Evolutionary conservation across 1,140 invertebrate genomes (phyloP).

Genomic region (Drosophila pseudoobscura): DNA sequence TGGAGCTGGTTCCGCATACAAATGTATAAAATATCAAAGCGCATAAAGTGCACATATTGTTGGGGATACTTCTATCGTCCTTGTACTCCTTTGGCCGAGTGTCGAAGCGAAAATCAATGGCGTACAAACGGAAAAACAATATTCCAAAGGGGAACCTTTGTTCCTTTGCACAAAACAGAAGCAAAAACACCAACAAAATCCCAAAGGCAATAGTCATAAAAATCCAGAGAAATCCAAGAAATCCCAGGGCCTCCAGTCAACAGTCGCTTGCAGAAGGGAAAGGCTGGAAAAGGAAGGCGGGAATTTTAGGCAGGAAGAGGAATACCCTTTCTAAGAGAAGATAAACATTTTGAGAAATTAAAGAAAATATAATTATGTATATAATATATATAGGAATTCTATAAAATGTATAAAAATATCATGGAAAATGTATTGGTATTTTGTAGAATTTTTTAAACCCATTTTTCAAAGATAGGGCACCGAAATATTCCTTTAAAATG

Average conservation of each 20-base stretch:
- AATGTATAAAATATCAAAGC: constrained; percentile 73
- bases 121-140: constrained; percentile 21
- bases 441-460: too few relatives aligned
- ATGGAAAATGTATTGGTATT: too few relatives aligned
- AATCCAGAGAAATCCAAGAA: constrained; percentile 5
- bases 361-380: too few relatives aligned
- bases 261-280: too few relatives aligned
- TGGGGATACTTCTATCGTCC: constrained; percentile 33
- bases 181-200: constrained; percentile 6
- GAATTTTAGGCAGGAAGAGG: too few relatives aligned
- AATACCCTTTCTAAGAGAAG: too few relatives aligned
- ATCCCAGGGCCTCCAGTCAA: background rate
- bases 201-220: constrained; percentile 54
- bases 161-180: background rate
- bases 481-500: too few relatives aligned
- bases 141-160: background rate
- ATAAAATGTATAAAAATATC: too few relatives aligned
- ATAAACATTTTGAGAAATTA: too few relatives aligned
- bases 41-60: constrained; percentile 77
- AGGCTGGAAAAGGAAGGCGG: background rate
- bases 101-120: constrained; percentile 65
- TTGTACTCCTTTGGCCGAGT: background rate
- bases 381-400: too few relatives aligned
- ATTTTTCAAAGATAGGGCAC: too few relatives aligned
- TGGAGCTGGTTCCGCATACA: constrained; percentile 5